These are phyloP conservation scores for Regulus satrapa DNA, from an alignment of 2,113 vertebrate genomes.

Conservation along the genomic window DNA sequence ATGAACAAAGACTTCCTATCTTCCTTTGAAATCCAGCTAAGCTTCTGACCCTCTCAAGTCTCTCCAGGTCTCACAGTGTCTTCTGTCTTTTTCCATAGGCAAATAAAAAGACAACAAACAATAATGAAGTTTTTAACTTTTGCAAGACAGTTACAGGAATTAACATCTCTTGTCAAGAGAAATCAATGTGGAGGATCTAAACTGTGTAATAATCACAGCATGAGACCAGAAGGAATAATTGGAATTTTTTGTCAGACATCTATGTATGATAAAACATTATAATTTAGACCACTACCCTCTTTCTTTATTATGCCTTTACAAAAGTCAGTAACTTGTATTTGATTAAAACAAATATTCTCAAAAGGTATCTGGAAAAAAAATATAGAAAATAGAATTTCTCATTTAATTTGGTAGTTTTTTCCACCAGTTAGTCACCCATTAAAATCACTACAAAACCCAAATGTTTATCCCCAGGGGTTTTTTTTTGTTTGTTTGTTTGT, in stretches of 20 bases:
- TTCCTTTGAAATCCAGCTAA: neutral
- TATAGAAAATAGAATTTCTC: neutral
- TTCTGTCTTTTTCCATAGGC: neutral
- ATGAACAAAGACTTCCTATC: neutral
- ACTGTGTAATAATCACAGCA: neutral
- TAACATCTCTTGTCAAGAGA: conserved; percentile 9
- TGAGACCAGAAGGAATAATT: neutral
- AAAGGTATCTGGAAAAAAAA: neutral
- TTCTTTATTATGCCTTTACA: neutral
- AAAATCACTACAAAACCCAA: neutral
- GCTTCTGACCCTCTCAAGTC: neutral
- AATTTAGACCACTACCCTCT: neutral
- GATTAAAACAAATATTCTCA: neutral
- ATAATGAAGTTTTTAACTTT: conserved; percentile 31
- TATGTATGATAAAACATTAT: neutral
- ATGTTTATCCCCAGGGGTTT: neutral
- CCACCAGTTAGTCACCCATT: neutral
- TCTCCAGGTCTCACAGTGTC: neutral
- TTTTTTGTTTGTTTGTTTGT: neutral
- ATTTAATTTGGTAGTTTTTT: neutral
- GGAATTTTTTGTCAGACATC: neutral
- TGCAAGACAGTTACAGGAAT: conserved; percentile 5
- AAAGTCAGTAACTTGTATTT: neutral
- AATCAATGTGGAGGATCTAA: neutral
- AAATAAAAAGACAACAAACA: neutral